phyloP scores from a whole-genome alignment of 1,140 invertebrate genomes.

The Ceratosolen fusciceps region DNA sequence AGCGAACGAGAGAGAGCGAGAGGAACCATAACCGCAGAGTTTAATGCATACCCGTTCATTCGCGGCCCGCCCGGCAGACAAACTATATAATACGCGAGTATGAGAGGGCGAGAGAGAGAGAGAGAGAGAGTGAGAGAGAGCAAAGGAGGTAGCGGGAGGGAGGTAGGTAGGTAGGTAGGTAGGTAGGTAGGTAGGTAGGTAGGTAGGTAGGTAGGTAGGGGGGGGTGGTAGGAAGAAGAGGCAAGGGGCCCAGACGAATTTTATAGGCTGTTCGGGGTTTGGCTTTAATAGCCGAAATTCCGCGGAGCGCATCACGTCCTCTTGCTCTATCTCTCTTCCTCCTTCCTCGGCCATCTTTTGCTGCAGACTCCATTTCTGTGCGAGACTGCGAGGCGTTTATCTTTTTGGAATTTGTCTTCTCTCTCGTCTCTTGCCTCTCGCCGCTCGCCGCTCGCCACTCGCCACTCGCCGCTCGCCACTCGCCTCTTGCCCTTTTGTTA shows the following conservation, averaged over 20 bases:
- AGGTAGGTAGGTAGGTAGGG: neutral
- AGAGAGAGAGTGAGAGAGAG: slow-evolving; percentile 45
- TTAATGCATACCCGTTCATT: slow-evolving; percentile 62
- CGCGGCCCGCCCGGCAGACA: slow-evolving; percentile 58
- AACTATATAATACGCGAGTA: slow-evolving; percentile 44
- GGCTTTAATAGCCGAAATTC: slow-evolving; percentile 69
- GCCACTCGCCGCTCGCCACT: too few species aligned
- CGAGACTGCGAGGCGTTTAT: slow-evolving; percentile 41
- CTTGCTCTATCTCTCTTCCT: slow-evolving; percentile 21
- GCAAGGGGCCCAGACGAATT: slow-evolving; percentile 66
- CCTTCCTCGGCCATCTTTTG: slow-evolving; percentile 8
- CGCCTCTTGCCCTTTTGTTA: neutral
- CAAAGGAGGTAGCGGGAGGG: neutral
- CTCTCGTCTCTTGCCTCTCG: neutral
- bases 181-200: neutral
- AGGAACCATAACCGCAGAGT: slow-evolving; percentile 61
- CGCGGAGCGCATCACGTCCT: slow-evolving; percentile 31
- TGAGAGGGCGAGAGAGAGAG: slow-evolving; percentile 18
- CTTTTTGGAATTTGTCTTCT: slow-evolving; percentile 12
- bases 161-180: too few species aligned
- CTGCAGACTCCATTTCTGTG: slow-evolving; percentile 30
- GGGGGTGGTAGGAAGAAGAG: neutral
- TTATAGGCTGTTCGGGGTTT: slow-evolving; percentile 70
- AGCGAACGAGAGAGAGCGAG: neutral
- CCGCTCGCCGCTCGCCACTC: neutral